Evolutionary conservation across 2,888 invertebrate species (phyloP).

Genomic region (Caenorhabditis becei): DNA sequence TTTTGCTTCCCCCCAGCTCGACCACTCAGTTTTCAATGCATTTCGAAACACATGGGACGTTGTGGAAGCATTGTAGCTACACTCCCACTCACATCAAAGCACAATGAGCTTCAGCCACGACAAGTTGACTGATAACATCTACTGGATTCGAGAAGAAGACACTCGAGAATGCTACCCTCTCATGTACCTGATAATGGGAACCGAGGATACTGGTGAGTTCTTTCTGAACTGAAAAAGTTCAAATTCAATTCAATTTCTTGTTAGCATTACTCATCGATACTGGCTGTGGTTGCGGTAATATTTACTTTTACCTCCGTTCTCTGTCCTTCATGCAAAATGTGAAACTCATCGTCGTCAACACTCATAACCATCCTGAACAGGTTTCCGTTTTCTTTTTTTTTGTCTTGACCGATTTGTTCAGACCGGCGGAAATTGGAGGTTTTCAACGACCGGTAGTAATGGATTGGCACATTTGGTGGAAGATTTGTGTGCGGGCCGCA

Average conservation of each 20-base stretch:
- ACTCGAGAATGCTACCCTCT: slow-evolving; percentile 61
- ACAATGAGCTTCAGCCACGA: slow-evolving; percentile 60
- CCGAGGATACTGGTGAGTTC: slow-evolving; percentile 55
- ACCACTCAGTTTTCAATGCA: slow-evolving; percentile 47
- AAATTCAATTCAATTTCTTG: slow-evolving; percentile 29
- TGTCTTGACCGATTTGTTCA: slow-evolving; percentile 49
- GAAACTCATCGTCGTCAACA: slow-evolving; percentile 71
- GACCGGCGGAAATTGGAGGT: slow-evolving; percentile 72
- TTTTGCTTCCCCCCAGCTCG: too few relatives aligned
- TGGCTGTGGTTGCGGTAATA: slow-evolving; percentile 72
- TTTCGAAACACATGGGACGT: slow-evolving; percentile 12
- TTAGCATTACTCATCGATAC: slow-evolving; percentile 70
- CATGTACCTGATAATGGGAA: slow-evolving; percentile 68
- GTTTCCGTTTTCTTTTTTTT: slow-evolving; percentile 33
- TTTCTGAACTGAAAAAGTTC: not conserved
- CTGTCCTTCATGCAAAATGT: slow-evolving; percentile 62
- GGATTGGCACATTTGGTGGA: slow-evolving; percentile 70
- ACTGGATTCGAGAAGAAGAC: slow-evolving; percentile 69
- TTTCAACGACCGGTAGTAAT: slow-evolving; percentile 72
- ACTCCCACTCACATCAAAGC: slow-evolving; percentile 31
- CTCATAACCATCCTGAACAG: slow-evolving; percentile 75
- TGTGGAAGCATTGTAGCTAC: not conserved
- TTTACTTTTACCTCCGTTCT: slow-evolving; percentile 68
- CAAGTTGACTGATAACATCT: slow-evolving; percentile 62
- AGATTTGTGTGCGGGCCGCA: slow-evolving; percentile 66